A percentile compares a stretch with the other conserved stretches of the same genome.
phyloP scores from a whole-genome alignment of 2,113 vertebrate genomes.

The Parus major region DNA sequence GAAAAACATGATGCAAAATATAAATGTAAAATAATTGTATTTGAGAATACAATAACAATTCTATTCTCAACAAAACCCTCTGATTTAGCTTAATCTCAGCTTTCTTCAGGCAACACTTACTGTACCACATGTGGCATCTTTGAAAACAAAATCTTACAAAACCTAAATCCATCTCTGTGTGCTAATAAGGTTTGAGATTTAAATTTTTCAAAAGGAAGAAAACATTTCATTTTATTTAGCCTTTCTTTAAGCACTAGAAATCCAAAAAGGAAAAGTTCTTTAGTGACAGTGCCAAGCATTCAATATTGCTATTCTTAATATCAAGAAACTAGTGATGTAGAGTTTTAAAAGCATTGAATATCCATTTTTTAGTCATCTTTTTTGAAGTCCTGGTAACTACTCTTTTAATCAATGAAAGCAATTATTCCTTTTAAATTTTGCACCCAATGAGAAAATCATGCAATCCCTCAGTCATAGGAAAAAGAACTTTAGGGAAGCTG shows the following conservation, averaged over 20 bases:
- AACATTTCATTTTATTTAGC: neutral
- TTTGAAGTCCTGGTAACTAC: neutral
- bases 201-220: neutral
- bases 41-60: neutral
- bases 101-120: neutral
- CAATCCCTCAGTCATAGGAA: neutral
- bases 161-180: neutral
- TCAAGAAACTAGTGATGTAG: neutral
- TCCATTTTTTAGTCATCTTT: neutral
- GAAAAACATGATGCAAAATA: neutral
- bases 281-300: neutral
- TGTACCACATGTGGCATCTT: neutral
- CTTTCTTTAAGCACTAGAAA: neutral
- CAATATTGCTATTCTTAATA: neutral
- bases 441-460: neutral
- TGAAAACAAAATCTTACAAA: constrained; percentile 3
- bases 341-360: neutral
- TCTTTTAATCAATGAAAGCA: neutral
- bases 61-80: neutral
- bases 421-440: neutral
- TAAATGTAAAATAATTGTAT: neutral
- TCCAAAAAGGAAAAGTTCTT: neutral
- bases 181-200: neutral
- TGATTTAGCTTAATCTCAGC: neutral
- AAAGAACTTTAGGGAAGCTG: neutral